phyloP scores from a whole-genome alignment of 2,113 vertebrate genomes.

The Amphiprion percula region DNA sequence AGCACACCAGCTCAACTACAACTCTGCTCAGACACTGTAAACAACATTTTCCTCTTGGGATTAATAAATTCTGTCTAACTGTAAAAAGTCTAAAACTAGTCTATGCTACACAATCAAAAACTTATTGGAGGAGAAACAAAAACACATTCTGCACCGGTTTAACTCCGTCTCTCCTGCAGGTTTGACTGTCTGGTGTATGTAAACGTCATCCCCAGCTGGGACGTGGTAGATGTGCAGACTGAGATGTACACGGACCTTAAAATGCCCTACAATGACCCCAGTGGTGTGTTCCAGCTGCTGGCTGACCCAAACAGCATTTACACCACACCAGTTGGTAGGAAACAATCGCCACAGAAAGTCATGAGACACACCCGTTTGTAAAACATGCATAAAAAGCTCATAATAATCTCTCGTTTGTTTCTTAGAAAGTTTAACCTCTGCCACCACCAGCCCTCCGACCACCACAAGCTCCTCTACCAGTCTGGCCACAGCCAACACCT shows the following conservation, averaged over 20 bases:
- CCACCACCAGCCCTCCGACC: slow-evolving; percentile 23
- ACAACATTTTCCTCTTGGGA: no score
- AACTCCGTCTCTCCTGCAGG: slow-evolving; percentile 45
- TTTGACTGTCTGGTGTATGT: slow-evolving; percentile 71
- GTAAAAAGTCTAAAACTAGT: no score
- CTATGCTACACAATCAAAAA: no score
- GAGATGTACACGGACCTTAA: slow-evolving; percentile 38
- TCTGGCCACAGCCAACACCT: neutral
- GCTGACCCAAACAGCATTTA: slow-evolving; percentile 33
- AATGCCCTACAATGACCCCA: neutral
- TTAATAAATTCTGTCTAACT: no score
- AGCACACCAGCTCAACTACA: no score
- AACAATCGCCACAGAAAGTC: neutral
- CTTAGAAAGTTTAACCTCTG: slow-evolving; percentile 36
- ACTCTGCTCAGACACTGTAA: no score
- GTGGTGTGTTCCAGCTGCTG: slow-evolving; percentile 4
- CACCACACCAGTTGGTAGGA: slow-evolving; percentile 76
- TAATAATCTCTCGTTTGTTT: neutral
- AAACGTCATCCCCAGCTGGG: slow-evolving; percentile 59
- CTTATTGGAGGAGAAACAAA: no score
- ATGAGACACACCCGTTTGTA: neutral
- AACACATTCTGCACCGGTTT: neutral
- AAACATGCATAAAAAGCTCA: neutral
- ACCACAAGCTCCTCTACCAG: neutral
- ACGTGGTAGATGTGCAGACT: slow-evolving; percentile 71